Base-by-base conservation (phyloP, 2,888 invertebrate species). In the Nysson spinosus region DNA sequence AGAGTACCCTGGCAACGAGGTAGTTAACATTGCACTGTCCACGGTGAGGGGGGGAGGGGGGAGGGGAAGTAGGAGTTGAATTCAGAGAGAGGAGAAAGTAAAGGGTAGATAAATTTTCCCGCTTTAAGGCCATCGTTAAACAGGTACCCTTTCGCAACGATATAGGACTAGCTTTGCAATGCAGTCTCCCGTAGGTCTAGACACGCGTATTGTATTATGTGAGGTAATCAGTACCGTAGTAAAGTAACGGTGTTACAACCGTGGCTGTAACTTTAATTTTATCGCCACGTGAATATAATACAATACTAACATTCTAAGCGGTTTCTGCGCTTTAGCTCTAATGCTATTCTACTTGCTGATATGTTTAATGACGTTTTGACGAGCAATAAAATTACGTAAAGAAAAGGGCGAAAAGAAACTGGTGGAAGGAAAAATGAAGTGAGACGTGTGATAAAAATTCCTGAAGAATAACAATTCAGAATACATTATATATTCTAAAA, bases 41-140 rank as follows among this genome's bases (percentile, higher is more conserved):
- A 65, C 49, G 37, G 49, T 24, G 49, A 32, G 58, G 60, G 61
- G 37, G 30, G n/a, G 49, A 35, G 35, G 20, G 26, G 9, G 22
- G 26, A 24, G 6, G 11, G 11, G 20, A n/a, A 4, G 2, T n/a
- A 3, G 22, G 22, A 20, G 20, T 2, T 5, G 35, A 14, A 35
- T n/a, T n/a, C n/a, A n/a, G n/a, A n/a, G n/a, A 5, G 35, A 11
- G 35, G 7, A 16, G 9, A 16, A 19, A 4, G 34, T 17, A 22
- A 51, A 51, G 30, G 56, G 46, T 46, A 40, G 40, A 56, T 66
- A 63, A 62, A 66, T 11, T 5, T 51, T 20, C 42, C 35, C 50
- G 24, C 42, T 60, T 60, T 24, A 50, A 50, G 55, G 46, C 32
- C 5, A 24, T 16, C 44, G 39, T 50, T 62, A 50, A 51, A 61